Base-by-base conservation (phyloP, 2,797 vertebrate species). In the Eutrigla gurnardus region DNA sequence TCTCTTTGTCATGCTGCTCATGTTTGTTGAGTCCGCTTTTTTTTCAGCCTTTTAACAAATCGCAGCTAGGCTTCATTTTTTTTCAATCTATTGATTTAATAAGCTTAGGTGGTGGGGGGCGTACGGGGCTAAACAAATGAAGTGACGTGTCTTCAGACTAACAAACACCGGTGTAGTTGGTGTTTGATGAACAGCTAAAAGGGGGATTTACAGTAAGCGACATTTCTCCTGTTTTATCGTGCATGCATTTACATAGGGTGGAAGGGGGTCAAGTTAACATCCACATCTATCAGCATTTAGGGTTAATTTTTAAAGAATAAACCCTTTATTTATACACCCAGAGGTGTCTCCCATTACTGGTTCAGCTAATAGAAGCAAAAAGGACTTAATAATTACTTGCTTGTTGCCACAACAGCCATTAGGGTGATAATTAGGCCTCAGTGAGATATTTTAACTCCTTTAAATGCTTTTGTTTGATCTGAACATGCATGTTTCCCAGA, bases 371-470 rank as follows among this genome's bases (percentile, higher is more conserved):
- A 87, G 92, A 94, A 95, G 91, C 92, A 95, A 95, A 95, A 84
- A 53, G 13, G 91, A 94, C 93, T 95, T 91, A 92, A 95, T 96
- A 96, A 96, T 96, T 93, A 96, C 94, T 95, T 95, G 93, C 95
- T 96, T 95, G 94, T 93, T 82, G 80, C 91, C 89, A 93, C 87
- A 96, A 95, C 93, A 95, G 94, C 96, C 95, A 96, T 96, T 96
- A 95, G 94, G 25, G 96, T 96, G 95, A 95, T 97, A 97, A 97
- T 97, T 96, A 96, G 72, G 60, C 65, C 65, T 50, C 67, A 93
- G 95, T 92, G 94, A 96, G 93, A 95, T 25, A 95, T 92, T 95
- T 92, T 91, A 95, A 84, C 94, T 93, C 92, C 94, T 91, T 90
- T 88, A 93, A 95, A 95, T 90, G 62, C 85, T 81, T 25, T 92